These are phyloP conservation scores for Pterostichus niger DNA, from an alignment of 2,888 invertebrate species.

Conservation along the genomic window DNA sequence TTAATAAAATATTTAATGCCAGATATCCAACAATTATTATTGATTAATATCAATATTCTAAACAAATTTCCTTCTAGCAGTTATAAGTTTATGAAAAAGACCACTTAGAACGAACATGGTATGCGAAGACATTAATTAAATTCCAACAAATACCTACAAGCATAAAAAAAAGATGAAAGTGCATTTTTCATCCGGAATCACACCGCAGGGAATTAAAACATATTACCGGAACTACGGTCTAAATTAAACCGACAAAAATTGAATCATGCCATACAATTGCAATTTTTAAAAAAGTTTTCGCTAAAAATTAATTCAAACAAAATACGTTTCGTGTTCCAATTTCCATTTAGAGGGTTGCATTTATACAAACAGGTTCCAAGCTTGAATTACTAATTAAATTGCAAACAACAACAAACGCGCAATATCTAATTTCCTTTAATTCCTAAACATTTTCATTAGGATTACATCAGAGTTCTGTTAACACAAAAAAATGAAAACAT, in stretches of 20 bases:
- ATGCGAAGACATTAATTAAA: background rate
- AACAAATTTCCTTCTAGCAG: too few relatives aligned
- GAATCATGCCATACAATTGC: background rate
- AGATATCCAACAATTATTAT: too few relatives aligned
- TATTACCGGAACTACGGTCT: background rate
- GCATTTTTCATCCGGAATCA: background rate
- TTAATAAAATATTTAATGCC: too few relatives aligned
- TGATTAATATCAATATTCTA: too few relatives aligned
- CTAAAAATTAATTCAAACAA: conserved; percentile 17
- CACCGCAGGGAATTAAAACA: conserved; percentile 5
- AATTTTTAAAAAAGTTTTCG: background rate
- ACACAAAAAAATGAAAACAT: conserved; percentile 17
- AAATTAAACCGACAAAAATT: conserved; percentile 13
- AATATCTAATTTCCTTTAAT: conserved; percentile 44
- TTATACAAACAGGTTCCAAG: conserved; percentile 9
- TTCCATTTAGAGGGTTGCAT: background rate
- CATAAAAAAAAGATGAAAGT: conserved; percentile 6
- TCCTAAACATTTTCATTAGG: conserved; percentile 36
- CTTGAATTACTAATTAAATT: conserved; percentile 29
- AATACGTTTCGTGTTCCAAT: background rate
- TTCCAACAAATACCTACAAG: background rate
- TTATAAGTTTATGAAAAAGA: too few relatives aligned
- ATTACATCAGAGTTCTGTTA: conserved; percentile 6
- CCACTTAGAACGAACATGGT: background rate
- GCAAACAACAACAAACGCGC: conserved; percentile 9